These are phyloP conservation scores for Troglohyphantes excavatus DNA, from an alignment of 2,888 invertebrate species.

Conservation along the genomic window DNA sequence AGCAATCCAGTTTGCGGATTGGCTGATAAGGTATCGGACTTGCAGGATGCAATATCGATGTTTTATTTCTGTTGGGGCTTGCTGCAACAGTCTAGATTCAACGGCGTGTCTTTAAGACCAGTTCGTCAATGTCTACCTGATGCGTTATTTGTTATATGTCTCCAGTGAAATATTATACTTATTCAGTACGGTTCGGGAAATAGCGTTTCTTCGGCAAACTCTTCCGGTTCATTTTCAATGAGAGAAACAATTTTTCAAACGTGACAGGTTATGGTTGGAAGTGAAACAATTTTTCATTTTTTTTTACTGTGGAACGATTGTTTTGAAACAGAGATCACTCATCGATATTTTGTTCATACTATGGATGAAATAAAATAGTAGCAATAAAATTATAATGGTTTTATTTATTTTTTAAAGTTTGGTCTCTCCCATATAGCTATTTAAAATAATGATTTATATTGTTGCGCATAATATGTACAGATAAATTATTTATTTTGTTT, in stretches of 20 bases:
- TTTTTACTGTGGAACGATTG: background rate
- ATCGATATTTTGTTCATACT: background rate
- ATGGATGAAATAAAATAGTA: background rate
- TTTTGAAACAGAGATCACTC: background rate
- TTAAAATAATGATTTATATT: too few relatives aligned
- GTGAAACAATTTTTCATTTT: conserved; percentile 11
- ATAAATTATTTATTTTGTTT: too few relatives aligned
- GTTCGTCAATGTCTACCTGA: conserved; percentile 41
- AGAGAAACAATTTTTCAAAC: conserved; percentile 38
- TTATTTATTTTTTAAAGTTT: too few relatives aligned
- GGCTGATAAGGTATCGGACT: background rate
- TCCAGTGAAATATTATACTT: conserved; percentile 40
- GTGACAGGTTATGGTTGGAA: conserved; percentile 28
- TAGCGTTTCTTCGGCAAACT: conserved; percentile 38
- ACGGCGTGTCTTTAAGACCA: background rate
- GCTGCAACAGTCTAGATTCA: background rate
- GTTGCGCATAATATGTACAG: too few relatives aligned
- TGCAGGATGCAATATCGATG: background rate
- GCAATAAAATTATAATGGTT: too few relatives aligned
- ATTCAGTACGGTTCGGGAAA: conserved; percentile 34
- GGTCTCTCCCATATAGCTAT: too few relatives aligned
- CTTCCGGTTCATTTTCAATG: conserved; percentile 31
- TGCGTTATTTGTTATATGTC: conserved; percentile 29
- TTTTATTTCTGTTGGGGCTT: background rate
- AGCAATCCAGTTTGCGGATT: conserved; percentile 29